Evolutionary conservation across 2,888 invertebrate genomes (phyloP), one percentile per base, ranked within the genome.

Genomic region (Sicus ferrugineus): DNA sequence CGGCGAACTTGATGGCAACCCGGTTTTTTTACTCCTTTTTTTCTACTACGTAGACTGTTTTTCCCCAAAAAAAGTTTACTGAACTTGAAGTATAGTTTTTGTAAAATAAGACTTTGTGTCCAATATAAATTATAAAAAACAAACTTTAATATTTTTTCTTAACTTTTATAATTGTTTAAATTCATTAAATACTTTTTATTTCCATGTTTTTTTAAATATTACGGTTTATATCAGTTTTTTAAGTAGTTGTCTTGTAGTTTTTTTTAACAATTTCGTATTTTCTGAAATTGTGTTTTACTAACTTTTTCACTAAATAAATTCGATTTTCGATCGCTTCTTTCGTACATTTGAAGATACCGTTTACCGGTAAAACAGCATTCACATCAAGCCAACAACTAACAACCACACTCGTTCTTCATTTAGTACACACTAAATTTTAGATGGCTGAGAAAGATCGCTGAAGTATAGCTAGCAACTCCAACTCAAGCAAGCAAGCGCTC

Each of bases 341-440:
- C 38, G n/a, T 38, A 38, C 11, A 38, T 9, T 38, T 38, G 38
- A 38, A 38, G n/a, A 38, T 6, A 38, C 38, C 38, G 6, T 38
- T 38, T 38, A 6, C 11, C 38, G 7, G 6, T 38, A 38, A 11
- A 38, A 52, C 50, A 54, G 54, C 23, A 2, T 6, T 3, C 28
- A 54, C 26, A 26, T 16, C 26, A 23, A 52, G 14, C 26, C 2
- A 28, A 28, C 11, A 7, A 26, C 31, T 19, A 42, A 6, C 46
- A 50, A 48, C 68, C 42, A 46, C 21, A 54, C 54, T 30, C 56
- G 42, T 7, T 52, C 52, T 19, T 30, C 54, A 68, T 23, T 52
- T 54, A 68, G 38, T 34, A 63, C 56, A 34, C 63, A 68, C 68
- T 68, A 58, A 68, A 54, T 42, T 52, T 48, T 63, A 68, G 68